phyloP scores from a whole-genome alignment of 1,140 invertebrate species.

The Conus ventricosus region DNA sequence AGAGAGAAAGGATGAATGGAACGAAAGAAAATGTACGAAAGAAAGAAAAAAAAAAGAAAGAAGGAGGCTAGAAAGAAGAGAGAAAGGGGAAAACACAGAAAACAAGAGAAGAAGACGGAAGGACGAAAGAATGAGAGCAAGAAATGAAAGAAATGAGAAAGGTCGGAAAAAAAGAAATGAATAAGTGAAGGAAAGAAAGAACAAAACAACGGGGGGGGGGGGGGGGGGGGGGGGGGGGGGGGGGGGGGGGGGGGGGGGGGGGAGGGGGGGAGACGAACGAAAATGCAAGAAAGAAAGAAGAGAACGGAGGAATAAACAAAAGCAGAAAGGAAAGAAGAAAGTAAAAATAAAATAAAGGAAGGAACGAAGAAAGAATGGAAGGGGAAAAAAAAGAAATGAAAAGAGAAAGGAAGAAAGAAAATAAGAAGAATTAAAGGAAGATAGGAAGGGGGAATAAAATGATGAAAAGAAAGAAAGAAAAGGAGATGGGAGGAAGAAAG shows the following conservation, averaged over 20 bases:
- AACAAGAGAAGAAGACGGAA: not conserved
- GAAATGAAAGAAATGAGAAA: not conserved
- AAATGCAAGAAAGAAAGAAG: not conserved
- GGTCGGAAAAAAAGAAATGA: not conserved
- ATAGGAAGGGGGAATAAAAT: too few relatives aligned
- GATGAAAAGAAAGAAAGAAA: too few relatives aligned
- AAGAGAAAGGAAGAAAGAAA: too few relatives aligned
- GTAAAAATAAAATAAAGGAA: not conserved
- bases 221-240: too few relatives aligned
- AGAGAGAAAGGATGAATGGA: not conserved
- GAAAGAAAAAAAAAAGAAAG: not conserved
- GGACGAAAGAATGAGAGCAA: not conserved
- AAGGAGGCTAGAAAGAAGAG: not conserved
- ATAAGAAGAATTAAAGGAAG: too few relatives aligned
- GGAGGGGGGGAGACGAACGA: too few relatives aligned
- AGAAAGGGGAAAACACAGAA: not conserved
- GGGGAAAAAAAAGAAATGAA: too few relatives aligned
- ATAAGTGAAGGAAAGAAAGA: not conserved
- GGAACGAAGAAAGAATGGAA: not conserved
- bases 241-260: too few relatives aligned
- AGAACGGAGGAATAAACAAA: too few relatives aligned
- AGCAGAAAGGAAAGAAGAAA: not conserved
- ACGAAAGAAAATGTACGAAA: not conserved
- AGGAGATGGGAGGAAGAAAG: too few relatives aligned
- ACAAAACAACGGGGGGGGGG: too few relatives aligned